phyloP scores from a whole-genome alignment of 2,888 invertebrate species.

The Leucoptera coffeella region DNA sequence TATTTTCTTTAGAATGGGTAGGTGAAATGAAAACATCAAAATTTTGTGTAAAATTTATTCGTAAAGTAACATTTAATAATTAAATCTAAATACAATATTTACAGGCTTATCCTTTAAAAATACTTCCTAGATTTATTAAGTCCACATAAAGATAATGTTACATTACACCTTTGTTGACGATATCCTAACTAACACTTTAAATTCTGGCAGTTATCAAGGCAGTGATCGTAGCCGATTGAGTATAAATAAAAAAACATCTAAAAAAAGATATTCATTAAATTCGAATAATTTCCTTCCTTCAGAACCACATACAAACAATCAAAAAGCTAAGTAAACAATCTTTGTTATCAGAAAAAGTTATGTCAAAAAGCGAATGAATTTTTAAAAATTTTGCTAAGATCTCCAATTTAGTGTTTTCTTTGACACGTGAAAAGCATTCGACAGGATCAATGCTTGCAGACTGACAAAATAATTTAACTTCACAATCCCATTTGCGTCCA shows the following conservation, averaged over 20 bases:
- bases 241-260: slow-evolving; percentile 15
- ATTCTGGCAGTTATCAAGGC: slow-evolving; percentile 16
- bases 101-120: slow-evolving; percentile 24
- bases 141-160: slow-evolving; percentile 14
- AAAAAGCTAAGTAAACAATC: too few species aligned
- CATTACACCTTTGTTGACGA: slow-evolving; percentile 11
- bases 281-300: too few species aligned
- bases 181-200: neutral
- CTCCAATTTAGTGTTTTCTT: too few species aligned
- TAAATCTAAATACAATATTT: slow-evolving; percentile 50
- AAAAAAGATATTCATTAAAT: slow-evolving; percentile 11
- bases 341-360: too few species aligned
- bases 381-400: too few species aligned
- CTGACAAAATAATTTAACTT: too few species aligned
- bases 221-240: slow-evolving; percentile 27
- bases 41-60: slow-evolving; percentile 34
- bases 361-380: too few species aligned
- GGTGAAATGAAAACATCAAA: slow-evolving; percentile 1
- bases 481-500: too few species aligned
- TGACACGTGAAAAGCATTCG: too few species aligned
- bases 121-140: slow-evolving; percentile 11
- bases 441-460: too few species aligned
- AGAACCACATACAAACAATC: too few species aligned
- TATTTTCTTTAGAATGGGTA: neutral
- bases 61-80: slow-evolving; percentile 37